These are phyloP conservation scores for Neofelis nebulosa DNA, from an alignment of 2,113 vertebrate genomes.

Conservation along the genomic window DNA sequence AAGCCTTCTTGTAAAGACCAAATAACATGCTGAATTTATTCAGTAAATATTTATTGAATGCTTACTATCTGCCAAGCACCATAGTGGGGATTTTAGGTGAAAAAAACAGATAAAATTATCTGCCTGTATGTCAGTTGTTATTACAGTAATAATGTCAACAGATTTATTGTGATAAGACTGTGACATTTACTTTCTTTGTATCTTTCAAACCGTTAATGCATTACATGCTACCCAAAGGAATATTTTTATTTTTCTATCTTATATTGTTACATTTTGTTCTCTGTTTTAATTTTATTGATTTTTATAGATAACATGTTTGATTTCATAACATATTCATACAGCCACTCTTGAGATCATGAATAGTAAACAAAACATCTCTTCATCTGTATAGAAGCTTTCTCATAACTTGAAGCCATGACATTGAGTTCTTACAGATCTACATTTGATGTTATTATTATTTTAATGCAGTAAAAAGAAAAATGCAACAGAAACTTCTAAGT, in stretches of 20 bases:
- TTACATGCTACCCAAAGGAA: not conserved
- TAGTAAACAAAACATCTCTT: not conserved
- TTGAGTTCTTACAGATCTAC: not conserved
- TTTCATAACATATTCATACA: not conserved
- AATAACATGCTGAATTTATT: not conserved
- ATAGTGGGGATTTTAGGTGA: not conserved
- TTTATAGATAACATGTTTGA: not conserved
- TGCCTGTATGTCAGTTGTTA: not conserved
- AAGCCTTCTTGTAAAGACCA: not conserved
- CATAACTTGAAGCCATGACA: not conserved
- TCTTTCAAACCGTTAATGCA: not conserved
- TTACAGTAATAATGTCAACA: not conserved
- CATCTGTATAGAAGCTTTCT: not conserved
- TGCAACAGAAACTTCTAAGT: not conserved
- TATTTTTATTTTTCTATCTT: not conserved
- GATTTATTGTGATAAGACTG: not conserved
- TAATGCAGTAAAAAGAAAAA: not conserved
- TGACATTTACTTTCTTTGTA: constrained; percentile 14
- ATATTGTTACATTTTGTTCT: not conserved
- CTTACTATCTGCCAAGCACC: not conserved
- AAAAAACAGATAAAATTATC: not conserved
- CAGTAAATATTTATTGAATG: not conserved
- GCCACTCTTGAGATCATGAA: not conserved
- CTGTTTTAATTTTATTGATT: constrained; percentile 4
- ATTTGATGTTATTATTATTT: not conserved